These are phyloP conservation scores for Leptinotarsa haldemani DNA, from an alignment of 2,888 invertebrate genomes.

Conservation along the genomic window DNA sequence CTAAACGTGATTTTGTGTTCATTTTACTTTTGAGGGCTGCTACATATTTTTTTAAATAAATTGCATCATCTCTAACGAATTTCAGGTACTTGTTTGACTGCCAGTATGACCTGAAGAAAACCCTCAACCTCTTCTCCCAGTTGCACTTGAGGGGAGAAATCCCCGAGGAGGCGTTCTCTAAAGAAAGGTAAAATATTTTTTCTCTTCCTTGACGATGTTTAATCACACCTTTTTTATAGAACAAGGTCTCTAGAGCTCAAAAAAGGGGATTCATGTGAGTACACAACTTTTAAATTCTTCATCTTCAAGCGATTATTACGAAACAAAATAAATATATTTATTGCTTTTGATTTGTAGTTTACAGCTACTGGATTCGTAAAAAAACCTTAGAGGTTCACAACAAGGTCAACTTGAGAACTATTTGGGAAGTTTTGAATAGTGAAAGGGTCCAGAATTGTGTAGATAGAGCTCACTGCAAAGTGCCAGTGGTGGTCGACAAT, in stretches of 20 bases:
- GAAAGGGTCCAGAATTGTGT: conserved; percentile 20
- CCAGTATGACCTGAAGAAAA: conserved; percentile 42
- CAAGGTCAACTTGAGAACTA: conserved; percentile 24
- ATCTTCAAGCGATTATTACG: background rate
- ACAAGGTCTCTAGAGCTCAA: conserved; percentile 12
- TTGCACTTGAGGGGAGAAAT: conserved; percentile 36
- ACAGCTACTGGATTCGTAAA: conserved; percentile 18
- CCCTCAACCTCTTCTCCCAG: conserved; percentile 37
- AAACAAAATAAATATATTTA: background rate
- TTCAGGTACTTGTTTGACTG: conserved; percentile 42
- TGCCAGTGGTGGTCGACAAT: background rate
- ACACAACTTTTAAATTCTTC: background rate
- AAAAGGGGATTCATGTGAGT: conserved; percentile 14
- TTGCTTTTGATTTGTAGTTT: conserved; percentile 22
- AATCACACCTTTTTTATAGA: conserved; percentile 6
- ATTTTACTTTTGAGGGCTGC: too few relatives aligned
- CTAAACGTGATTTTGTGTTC: too few relatives aligned
- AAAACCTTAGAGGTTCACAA: conserved; percentile 12
- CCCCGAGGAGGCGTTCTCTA: conserved; percentile 39
- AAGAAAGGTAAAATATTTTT: conserved; percentile 32
- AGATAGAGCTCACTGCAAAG: background rate
- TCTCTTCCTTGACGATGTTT: background rate
- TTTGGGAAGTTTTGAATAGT: conserved; percentile 28
- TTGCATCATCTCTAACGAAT: conserved; percentile 8
- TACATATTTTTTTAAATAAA: too few relatives aligned